Conservation (phyloP, 2,888 invertebrate species). For the Ornithoptera alexandrae region DNA sequence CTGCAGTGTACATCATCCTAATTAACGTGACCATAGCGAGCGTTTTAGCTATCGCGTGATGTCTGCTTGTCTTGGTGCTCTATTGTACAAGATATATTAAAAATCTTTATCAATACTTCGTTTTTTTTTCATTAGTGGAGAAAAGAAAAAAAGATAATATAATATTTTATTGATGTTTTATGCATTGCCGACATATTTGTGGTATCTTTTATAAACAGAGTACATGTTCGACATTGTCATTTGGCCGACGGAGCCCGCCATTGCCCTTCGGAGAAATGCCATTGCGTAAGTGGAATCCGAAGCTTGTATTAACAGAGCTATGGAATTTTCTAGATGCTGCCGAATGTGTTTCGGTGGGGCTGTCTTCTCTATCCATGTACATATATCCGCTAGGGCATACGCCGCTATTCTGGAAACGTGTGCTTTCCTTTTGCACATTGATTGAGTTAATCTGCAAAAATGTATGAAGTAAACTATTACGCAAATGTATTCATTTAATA, state of each 20-base stretch:
- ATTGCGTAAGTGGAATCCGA: conserved; percentile 62
- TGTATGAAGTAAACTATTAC: too few species aligned
- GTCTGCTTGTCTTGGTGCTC: too few species aligned
- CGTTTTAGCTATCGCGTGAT: too few species aligned
- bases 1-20: too few species aligned
- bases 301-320: conserved; percentile 59
- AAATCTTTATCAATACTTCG: too few species aligned
- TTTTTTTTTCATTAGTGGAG: too few species aligned
- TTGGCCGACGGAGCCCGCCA: conserved; percentile 61
- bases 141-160: too few species aligned
- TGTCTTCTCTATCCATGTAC: conserved; percentile 54
- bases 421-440: conserved; percentile 64
- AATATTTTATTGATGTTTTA: conserved; percentile 31
- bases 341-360: conserved; percentile 58
- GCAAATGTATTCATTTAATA: too few species aligned
- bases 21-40: too few species aligned
- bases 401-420: conserved; percentile 69
- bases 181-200: conserved; percentile 73
- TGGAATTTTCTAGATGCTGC: conserved; percentile 67
- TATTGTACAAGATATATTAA: too few species aligned
- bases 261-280: conserved; percentile 62
- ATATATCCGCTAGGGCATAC: conserved; percentile 68
- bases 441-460: conserved; percentile 64
- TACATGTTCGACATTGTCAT: conserved; percentile 67
- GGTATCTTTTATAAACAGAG: conserved; percentile 69